A percentile compares a stretch with the other conserved stretches of the same genome.
Evolutionary conservation across 2,797 vertebrate species (phyloP).

Genomic region (Chloroceryle inda): DNA sequence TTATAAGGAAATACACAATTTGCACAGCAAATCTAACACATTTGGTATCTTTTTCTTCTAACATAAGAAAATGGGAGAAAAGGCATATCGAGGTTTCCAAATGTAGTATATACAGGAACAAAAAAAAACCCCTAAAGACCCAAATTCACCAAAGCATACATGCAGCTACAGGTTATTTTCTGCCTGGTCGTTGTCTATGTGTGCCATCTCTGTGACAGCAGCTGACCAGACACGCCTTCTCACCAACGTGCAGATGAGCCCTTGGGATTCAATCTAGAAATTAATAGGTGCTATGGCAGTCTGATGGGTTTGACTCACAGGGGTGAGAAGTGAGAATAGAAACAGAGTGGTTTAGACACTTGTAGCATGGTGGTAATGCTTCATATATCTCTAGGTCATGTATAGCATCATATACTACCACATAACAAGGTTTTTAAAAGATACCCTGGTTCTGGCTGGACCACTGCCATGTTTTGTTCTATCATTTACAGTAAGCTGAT

Average conservation of each 20-base stretch:
- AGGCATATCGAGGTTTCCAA: neutral
- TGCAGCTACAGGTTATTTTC: constrained; percentile 18
- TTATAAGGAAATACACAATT: neutral
- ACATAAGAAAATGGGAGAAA: neutral
- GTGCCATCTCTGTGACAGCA: constrained; percentile 41
- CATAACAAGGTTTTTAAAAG: neutral
- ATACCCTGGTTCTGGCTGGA: neutral
- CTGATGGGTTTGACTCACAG: neutral
- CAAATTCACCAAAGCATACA: neutral
- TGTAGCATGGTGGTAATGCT: neutral
- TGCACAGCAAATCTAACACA: neutral
- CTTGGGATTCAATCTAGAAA: constrained; percentile 33
- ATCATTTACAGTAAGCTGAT: neutral
- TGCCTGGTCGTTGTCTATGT: neutral
- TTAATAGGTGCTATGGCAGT: neutral
- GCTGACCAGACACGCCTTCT: constrained; percentile 17
- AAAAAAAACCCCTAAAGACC: neutral
- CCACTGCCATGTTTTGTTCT: neutral
- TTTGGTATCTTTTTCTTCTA: neutral
- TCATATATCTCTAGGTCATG: neutral
- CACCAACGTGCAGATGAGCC: neutral
- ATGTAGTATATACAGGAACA: neutral
- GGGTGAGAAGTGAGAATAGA: constrained; percentile 42
- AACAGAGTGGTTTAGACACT: constrained; percentile 29
- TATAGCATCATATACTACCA: neutral